Base-by-base conservation (phyloP, 2,888 invertebrate genomes). In the Clistopyga incitator region DNA sequence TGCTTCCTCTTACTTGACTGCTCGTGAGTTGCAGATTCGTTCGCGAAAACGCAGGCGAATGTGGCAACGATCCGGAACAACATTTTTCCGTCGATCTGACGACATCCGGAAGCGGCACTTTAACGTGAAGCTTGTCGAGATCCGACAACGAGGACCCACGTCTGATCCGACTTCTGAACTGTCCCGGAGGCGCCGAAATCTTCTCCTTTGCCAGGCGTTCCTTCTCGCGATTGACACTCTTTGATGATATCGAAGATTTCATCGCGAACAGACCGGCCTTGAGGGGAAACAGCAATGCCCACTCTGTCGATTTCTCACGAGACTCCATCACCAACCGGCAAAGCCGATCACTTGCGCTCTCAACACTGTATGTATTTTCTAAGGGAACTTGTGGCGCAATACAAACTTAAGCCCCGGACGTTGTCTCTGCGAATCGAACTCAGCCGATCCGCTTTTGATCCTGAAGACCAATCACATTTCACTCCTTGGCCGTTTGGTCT, bases 141-240 rank as follows among this genome's bases (percentile, higher is more conserved):
- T 97, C 96, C 2, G 96, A 96, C 93, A 96, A 94, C 87, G 96
- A 96, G 0, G 96, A 96, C 0, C 96, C 96, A 0, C 96, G 94
- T 6, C 96, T 95, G 86, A 96, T 96, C 65, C 95, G 94, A 65
- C 90, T 87, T 13, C 88, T 88, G 3, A 86, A 77, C 3, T 87
- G 85, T 1, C 81, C 76, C 52, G 75, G 75, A 8, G 75, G 52
- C 42, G 29, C 13, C 25, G 54, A 2, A 61, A 61, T 45, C 54
- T 82, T 82, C 4, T 83, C 80, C 42, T 78, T 88, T 4, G 84
- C 50, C 3, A 86, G 71, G 23, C 88, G 87, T 23, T 90, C 90
- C 10, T 87, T 90, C 42, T 91, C 90, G 0, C 89, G 88, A 38
- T 86, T 87, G n/a, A 90, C 90, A 81, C 88, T 91, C 81, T 85